Percentiles rank a stretch among this genome's conserved stretches.
These are phyloP conservation scores for Epinephelus fuscoguttatus DNA, from an alignment of 2,113 vertebrate species.

Conservation along the genomic window DNA sequence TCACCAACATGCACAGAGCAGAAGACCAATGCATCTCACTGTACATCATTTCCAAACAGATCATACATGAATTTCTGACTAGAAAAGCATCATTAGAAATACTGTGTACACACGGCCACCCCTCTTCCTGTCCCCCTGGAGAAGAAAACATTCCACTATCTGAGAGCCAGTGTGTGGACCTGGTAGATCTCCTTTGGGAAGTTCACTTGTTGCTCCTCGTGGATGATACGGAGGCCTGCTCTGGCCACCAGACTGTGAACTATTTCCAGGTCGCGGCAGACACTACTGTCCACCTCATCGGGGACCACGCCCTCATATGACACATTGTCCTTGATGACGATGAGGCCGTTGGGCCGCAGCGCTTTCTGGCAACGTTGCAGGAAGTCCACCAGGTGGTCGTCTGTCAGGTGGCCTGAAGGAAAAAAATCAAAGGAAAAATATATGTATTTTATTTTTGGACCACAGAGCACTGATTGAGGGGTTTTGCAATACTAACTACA, in stretches of 20 bases:
- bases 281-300: constrained; percentile 97
- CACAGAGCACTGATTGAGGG: not conserved
- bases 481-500: not conserved
- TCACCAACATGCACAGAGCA: not conserved
- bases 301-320: constrained; percentile 94
- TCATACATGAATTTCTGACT: not conserved
- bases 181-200: constrained; percentile 98
- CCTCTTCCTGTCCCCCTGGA: too few species aligned
- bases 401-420: constrained; percentile 91
- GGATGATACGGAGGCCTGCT: constrained; percentile 89
- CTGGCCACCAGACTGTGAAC: constrained; percentile 85
- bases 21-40: not conserved
- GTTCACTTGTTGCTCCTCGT: constrained; percentile 91
- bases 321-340: constrained; percentile 98
- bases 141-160: constrained; percentile 78
- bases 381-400: constrained; percentile 92
- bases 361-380: constrained; percentile 88
- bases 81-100: constrained; percentile 7
- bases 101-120: not conserved
- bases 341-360: constrained; percentile 90
- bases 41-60: not conserved
- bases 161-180: constrained; percentile 93
- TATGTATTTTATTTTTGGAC: not conserved
- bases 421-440: too few species aligned
- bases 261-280: constrained; percentile 91